Conservation (phyloP, 2,113 vertebrate species). For the Lipophrys pholis region DNA sequence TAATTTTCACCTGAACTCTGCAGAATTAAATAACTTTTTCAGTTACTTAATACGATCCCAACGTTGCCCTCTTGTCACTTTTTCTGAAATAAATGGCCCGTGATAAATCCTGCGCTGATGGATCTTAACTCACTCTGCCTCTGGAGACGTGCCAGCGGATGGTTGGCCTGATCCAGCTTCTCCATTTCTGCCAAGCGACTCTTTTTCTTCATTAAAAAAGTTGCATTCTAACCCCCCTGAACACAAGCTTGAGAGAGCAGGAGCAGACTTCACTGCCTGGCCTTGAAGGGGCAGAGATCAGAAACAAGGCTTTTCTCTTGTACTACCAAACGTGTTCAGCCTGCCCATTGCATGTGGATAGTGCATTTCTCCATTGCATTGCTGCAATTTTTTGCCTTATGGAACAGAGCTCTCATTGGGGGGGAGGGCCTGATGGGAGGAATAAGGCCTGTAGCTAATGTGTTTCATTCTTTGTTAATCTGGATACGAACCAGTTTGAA, state of each 20-base stretch:
- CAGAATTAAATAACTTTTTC: conserved; percentile 70
- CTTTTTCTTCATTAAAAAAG: conserved; percentile 71
- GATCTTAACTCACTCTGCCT: conserved; percentile 43
- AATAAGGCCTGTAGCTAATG: conserved; percentile 41
- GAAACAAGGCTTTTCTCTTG: conserved; percentile 80
- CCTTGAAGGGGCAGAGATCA: conserved; percentile 52
- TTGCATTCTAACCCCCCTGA: conserved; percentile 48
- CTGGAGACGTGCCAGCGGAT: conserved; percentile 53
- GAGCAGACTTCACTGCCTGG: conserved; percentile 27
- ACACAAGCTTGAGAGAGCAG: conserved; percentile 50
- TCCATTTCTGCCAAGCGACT: conserved; percentile 42
- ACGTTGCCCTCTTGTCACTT: conserved; percentile 51
- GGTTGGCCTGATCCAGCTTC: conserved; percentile 20
- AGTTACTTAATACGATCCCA: conserved; percentile 66
- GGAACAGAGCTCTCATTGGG: conserved; percentile 60
- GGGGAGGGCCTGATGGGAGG: conserved; percentile 17
- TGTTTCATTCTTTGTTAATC: conserved; percentile 15
- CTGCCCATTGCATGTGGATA: conserved; percentile 77
- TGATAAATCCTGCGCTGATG: conserved; percentile 51
- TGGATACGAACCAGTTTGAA: too few relatives aligned
- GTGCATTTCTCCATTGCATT: conserved; percentile 79
- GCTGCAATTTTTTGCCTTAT: conserved; percentile 71
- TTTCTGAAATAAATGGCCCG: conserved; percentile 55
- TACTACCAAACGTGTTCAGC: conserved; percentile 69
- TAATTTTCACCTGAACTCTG: conserved; percentile 58